Conservation (phyloP, 2,797 vertebrate genomes). For the Notolabrus celidotus region DNA sequence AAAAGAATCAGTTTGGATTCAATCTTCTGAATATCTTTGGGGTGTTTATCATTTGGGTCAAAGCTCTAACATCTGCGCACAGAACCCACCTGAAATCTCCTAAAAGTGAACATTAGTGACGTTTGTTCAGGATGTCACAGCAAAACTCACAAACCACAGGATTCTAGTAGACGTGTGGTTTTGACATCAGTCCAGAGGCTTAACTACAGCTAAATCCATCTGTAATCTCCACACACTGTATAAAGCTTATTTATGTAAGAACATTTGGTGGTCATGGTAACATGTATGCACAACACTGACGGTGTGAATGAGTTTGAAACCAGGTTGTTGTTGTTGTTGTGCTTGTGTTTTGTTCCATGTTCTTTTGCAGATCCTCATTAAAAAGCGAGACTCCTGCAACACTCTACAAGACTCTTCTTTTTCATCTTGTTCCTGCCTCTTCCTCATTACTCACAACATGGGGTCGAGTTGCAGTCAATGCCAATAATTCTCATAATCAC, state of each 20-base stretch:
- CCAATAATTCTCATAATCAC: background rate
- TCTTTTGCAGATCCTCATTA: conserved; percentile 4
- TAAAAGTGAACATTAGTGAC: too few species aligned
- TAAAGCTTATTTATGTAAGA: background rate
- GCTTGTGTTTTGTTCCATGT: background rate
- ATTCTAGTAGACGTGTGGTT: too few species aligned
- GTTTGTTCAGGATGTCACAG: too few species aligned
- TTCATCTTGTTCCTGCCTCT: background rate
- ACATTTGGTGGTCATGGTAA: background rate
- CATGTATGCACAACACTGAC: background rate
- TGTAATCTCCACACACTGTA: background rate
- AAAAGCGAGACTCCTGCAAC: background rate
- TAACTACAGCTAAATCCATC: background rate
- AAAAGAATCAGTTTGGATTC: too few species aligned
- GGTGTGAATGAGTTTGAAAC: background rate
- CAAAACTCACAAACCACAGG: too few species aligned
- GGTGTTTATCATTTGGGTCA: too few species aligned
- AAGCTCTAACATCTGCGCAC: too few species aligned
- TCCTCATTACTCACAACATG: background rate
- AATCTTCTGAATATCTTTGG: too few species aligned
- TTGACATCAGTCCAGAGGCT: too few species aligned
- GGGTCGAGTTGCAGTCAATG: conserved; percentile 4
- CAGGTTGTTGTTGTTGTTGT: background rate
- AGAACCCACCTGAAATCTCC: too few species aligned
- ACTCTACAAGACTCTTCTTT: background rate